These are phyloP conservation scores for Aporophyla nigra DNA, from an alignment of 2,888 invertebrate genomes.

Conservation along the genomic window DNA sequence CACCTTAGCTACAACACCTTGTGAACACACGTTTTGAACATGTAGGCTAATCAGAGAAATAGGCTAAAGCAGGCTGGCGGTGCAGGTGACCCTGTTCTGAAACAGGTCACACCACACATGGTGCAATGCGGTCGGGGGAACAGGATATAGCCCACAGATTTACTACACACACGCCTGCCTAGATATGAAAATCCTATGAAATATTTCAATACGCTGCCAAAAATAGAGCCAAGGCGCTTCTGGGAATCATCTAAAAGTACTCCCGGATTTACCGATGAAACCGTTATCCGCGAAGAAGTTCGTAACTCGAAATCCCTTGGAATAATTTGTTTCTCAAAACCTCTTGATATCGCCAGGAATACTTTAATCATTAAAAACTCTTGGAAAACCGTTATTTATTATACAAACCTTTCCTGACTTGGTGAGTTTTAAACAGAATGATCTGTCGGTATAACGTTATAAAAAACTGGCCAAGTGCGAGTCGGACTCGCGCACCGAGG, in stretches of 20 bases:
- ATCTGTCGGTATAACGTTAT: not conserved
- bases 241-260: slow-evolving; percentile 39
- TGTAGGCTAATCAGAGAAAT: slow-evolving; percentile 54
- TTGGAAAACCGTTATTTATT: not conserved
- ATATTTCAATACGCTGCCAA: slow-evolving; percentile 49
- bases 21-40: slow-evolving; percentile 30
- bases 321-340: slow-evolving; percentile 14
- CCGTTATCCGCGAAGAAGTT: slow-evolving; percentile 11
- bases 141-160: slow-evolving; percentile 41
- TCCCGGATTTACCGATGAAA: slow-evolving; percentile 27
- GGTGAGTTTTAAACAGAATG: not conserved
- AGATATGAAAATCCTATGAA: slow-evolving; percentile 39
- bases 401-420: not conserved
- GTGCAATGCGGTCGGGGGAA: slow-evolving; percentile 50
- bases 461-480: no score
- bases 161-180: slow-evolving; percentile 24
- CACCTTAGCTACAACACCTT: slow-evolving; percentile 17
- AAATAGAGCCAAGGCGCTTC: slow-evolving; percentile 51
- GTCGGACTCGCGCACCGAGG: no score
- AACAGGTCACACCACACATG: slow-evolving; percentile 59
- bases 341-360: not conserved
- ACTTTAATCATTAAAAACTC: slow-evolving; percentile 17
- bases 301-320: slow-evolving; percentile 13
- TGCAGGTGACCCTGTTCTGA: slow-evolving; percentile 59
- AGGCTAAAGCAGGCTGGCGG: slow-evolving; percentile 47